Evolutionary conservation across 2,113 vertebrate species (phyloP), one percentile per base, ranked within the genome.

Genomic region (Prietella phreatophila): DNA sequence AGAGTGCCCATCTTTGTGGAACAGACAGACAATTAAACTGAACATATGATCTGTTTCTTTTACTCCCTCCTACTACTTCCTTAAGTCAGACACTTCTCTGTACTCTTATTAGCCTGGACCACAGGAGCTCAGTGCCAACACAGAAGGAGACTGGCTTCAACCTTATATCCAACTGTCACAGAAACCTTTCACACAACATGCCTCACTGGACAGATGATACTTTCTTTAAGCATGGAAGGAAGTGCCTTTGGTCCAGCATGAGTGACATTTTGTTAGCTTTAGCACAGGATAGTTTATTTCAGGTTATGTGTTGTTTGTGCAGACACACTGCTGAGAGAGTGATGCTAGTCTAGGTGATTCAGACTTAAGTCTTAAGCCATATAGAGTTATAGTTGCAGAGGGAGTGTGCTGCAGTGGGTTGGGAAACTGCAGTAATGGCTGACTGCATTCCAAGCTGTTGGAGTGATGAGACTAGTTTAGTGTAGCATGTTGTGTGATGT

Each of bases 61-160:
- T 63, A 88, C 81, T 90, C 36, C 85, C 90, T 89, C 89, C 80
- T 89, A 85, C 90, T 91, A 85, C 25, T 14, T 84, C 85, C 76
- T 81, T 71, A 22, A 73, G 88, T 91, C 53, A 86, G 87, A 90
- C 87, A 83, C 91, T 89, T 79, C 87, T 91, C 83, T 81, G 55
- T 67, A 89, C 84, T 92, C 83, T 91, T 91, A 93, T 94, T 93
- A 91, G 87, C 91, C 93, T 91, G 92, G 93, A 94, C 93, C 93
- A 92, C 92, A 93, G 91, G 91, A 94, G 88, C 91, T 91, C 89
- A 81, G 91, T 92, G 93, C 88, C 89, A 87, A 53, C 63, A 73
- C 80, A 82, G 65, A 25, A 73, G 65, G 63, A 75, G 53, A 73
- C 55, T 63, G 30, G 27, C 61, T 65, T 61, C 10, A 58, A 25